These are phyloP conservation scores for Papilio polyxenes DNA, from an alignment of 1,140 invertebrate species.

Conservation along the genomic window DNA sequence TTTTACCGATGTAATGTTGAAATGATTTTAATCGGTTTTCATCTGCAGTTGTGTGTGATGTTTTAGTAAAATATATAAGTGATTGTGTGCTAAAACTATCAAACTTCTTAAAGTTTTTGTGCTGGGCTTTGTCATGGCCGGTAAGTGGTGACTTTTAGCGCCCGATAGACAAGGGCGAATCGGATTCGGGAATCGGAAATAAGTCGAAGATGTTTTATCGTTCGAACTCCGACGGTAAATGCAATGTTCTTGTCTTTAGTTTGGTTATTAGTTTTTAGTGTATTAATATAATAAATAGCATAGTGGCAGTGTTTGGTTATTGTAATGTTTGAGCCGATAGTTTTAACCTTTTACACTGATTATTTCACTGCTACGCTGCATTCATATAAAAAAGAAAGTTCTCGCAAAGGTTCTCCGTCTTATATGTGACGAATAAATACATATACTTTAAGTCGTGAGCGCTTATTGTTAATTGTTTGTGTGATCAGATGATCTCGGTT, in stretches of 20 bases:
- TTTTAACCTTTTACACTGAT: slow-evolving; percentile 70
- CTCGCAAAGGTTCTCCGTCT: slow-evolving; percentile 67
- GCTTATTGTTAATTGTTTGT: slow-evolving; percentile 64
- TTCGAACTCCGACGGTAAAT: slow-evolving; percentile 81
- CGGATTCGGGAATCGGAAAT: slow-evolving; percentile 79
- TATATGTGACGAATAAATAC: slow-evolving; percentile 23
- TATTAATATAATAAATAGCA: slow-evolving; percentile 72
- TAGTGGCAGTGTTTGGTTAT: slow-evolving; percentile 75
- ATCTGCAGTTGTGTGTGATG: slow-evolving; percentile 79
- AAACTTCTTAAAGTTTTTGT: slow-evolving; percentile 80
- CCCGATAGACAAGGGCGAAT: slow-evolving; percentile 81
- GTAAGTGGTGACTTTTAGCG: slow-evolving; percentile 82
- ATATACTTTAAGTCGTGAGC: background rate
- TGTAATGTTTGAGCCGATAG: slow-evolving; percentile 64
- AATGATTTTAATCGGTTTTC: slow-evolving; percentile 81
- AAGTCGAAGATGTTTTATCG: slow-evolving; percentile 81
- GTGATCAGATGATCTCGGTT: slow-evolving; percentile 72
- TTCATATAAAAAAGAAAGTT: slow-evolving; percentile 63
- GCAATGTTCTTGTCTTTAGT: slow-evolving; percentile 80
- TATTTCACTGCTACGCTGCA: slow-evolving; percentile 62
- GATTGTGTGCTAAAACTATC: slow-evolving; percentile 79
- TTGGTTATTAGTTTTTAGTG: slow-evolving; percentile 77
- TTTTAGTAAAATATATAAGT: slow-evolving; percentile 78
- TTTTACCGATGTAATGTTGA: slow-evolving; percentile 80
- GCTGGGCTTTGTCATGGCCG: slow-evolving; percentile 82